Evolutionary conservation across 2,797 vertebrate genomes (phyloP).

Genomic region (Apogon talboti): DNA sequence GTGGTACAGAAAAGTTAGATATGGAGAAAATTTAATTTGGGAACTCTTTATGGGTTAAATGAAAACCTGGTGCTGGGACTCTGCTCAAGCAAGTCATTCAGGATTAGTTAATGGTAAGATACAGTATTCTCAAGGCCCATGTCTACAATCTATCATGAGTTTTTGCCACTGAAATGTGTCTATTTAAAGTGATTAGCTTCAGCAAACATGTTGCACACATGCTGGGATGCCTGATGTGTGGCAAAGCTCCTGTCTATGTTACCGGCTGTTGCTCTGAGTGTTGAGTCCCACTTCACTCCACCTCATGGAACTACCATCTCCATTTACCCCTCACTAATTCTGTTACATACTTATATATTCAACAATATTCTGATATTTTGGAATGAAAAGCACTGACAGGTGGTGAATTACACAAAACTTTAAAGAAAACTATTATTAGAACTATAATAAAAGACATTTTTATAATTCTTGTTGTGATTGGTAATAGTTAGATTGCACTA

Average conservation of each 20-base stretch:
- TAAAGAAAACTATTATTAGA: no score
- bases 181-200: conserved; percentile 41
- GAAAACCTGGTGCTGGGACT: no score
- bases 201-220: conserved; percentile 33
- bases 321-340: background rate
- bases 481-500: no score
- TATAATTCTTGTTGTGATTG: no score
- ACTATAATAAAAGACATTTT: no score
- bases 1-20: no score
- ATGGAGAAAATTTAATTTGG: no score
- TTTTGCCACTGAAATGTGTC: conserved; percentile 15
- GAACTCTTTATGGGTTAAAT: no score
- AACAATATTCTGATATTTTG: background rate
- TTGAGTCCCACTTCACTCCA: background rate
- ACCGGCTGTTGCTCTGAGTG: conserved; percentile 35
- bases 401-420: no score
- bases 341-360: background rate
- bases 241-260: conserved; percentile 20
- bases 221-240: conserved; percentile 43
- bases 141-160: no score
- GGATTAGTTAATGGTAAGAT: background rate
- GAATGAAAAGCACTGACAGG: no score
- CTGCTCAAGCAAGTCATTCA: background rate
- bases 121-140: no score
- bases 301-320: background rate